phyloP scores from a whole-genome alignment of 2,888 invertebrate genomes.

The Agrochola macilenta region DNA sequence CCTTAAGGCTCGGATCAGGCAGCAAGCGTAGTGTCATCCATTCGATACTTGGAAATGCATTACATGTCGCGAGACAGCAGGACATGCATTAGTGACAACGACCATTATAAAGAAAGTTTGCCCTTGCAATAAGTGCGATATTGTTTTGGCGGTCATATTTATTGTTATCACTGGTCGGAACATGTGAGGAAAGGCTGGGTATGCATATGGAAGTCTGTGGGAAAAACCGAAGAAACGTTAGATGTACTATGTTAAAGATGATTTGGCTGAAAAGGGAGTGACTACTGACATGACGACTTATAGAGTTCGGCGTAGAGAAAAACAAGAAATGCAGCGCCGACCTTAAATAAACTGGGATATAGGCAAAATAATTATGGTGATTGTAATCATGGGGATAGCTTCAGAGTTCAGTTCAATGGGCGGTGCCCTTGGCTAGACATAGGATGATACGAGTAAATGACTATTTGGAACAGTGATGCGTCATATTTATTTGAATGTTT shows the following conservation, averaged over 20 bases:
- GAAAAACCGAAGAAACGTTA: neutral
- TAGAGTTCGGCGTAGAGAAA: neutral
- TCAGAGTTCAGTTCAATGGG: neutral
- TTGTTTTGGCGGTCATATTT: neutral
- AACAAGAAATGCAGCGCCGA: neutral
- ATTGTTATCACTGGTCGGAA: neutral
- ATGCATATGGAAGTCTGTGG: neutral
- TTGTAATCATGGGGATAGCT: neutral
- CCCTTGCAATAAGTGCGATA: conserved; percentile 22
- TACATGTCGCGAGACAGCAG: conserved; percentile 67
- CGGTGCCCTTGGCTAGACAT: neutral
- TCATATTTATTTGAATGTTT: too few relatives aligned
- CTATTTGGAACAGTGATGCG: neutral
- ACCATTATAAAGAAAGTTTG: conserved; percentile 39
- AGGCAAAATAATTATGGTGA: neutral
- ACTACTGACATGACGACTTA: too few relatives aligned
- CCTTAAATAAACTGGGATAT: neutral
- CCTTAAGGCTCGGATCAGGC: conserved; percentile 54
- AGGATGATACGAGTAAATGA: too few relatives aligned
- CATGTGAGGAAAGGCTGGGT: neutral
- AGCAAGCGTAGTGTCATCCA: conserved; percentile 52
- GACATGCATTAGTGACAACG: conserved; percentile 55
- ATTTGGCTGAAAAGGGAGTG: neutral
- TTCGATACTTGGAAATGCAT: conserved; percentile 75
- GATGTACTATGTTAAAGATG: neutral